These are phyloP conservation scores for Tachuris rubrigastra DNA, from an alignment of 2,113 vertebrate genomes.

Conservation along the genomic window DNA sequence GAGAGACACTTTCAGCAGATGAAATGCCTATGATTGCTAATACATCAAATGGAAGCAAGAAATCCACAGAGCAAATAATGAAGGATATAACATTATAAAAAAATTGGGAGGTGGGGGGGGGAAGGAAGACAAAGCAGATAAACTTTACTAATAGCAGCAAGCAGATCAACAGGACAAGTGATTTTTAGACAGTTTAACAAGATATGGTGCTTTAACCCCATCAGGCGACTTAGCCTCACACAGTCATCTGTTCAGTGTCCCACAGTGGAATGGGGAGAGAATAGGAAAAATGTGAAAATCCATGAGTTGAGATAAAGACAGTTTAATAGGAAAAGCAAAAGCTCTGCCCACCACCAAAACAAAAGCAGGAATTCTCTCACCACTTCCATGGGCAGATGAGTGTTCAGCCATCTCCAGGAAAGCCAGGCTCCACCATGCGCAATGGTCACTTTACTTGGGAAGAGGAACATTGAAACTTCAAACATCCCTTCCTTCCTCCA, in stretches of 20 bases:
- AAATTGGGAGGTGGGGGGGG: accelerated
- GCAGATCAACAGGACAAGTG: not conserved
- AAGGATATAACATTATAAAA: not conserved
- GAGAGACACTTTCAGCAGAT: not conserved
- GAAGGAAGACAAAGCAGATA: not conserved
- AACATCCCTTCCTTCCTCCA: accelerated
- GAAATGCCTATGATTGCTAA: not conserved
- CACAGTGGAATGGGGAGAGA: not conserved
- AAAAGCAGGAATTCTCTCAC: not conserved
- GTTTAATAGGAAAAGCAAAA: not conserved
- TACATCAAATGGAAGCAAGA: not conserved
- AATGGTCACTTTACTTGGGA: not conserved
- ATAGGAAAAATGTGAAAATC: not conserved
- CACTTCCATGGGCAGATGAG: accelerated
- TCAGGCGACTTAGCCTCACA: not conserved
- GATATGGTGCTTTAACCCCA: not conserved
- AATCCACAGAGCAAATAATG: not conserved
- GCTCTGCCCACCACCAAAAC: accelerated
- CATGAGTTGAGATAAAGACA: not conserved
- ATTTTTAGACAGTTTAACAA: not conserved
- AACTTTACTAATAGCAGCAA: not conserved
- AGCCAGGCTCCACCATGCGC: accelerated
- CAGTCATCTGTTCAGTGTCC: not conserved
- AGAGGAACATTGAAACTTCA: accelerated
- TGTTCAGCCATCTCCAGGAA: not conserved